Evolutionary conservation across 2,888 invertebrate genomes (phyloP).

Genomic region (Pegoplata infirma): DNA sequence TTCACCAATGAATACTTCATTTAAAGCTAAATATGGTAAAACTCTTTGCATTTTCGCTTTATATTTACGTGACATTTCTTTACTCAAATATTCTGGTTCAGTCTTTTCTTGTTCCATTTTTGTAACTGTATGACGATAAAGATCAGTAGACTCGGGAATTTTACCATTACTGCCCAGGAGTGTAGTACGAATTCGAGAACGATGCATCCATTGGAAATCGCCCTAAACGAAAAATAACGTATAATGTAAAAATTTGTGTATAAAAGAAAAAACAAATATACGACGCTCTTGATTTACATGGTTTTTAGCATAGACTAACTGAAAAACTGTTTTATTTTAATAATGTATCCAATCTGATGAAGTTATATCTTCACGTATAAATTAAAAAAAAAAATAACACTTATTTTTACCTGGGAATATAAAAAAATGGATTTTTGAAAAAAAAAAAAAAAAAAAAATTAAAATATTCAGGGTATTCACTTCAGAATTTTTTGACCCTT

Average conservation of each 20-base stretch:
- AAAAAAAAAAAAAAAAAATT: too few relatives aligned
- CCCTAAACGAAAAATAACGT: conserved; percentile 81
- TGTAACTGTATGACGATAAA: conserved; percentile 78
- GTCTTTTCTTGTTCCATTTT: conserved; percentile 77
- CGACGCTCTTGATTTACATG: too few relatives aligned
- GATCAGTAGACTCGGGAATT: conserved; percentile 78
- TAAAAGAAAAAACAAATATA: too few relatives aligned
- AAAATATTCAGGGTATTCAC: too few relatives aligned
- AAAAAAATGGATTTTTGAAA: too few relatives aligned
- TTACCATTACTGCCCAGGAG: conserved; percentile 82
- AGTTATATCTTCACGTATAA: too few relatives aligned
- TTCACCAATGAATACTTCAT: conserved; percentile 99
- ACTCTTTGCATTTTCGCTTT: conserved; percentile 79
- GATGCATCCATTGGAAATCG: conserved; percentile 90
- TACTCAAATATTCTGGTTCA: conserved; percentile 71
- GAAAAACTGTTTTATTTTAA: too few relatives aligned
- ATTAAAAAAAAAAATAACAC: too few relatives aligned
- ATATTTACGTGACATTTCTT: conserved; percentile 71
- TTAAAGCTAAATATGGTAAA: conserved; percentile 94
- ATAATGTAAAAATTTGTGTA: background rate
- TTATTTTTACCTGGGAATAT: too few relatives aligned
- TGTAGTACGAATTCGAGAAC: conserved; percentile 93
- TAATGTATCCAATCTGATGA: too few relatives aligned
- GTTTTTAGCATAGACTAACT: too few relatives aligned
- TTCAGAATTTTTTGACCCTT: too few relatives aligned